Percentiles rank a stretch among this genome's conserved stretches.
These are phyloP conservation scores for Percopsis transmontana DNA, from an alignment of 2,113 vertebrate species.

Conservation along the genomic window DNA sequence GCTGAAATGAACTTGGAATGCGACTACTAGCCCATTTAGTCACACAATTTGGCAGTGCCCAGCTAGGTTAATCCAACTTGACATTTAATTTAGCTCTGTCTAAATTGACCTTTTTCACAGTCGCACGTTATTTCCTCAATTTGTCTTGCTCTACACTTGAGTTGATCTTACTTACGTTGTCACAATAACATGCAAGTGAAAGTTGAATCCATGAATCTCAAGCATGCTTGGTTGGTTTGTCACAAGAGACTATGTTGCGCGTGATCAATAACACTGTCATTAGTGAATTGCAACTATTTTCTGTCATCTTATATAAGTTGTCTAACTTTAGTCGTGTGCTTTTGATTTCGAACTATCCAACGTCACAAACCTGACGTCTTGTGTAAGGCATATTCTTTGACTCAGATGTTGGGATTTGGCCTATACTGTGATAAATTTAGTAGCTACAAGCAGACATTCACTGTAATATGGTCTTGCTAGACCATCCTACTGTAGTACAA, in stretches of 20 bases:
- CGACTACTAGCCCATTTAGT: conserved; percentile 35
- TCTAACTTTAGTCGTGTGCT: too few relatives aligned
- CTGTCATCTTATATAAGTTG: too few relatives aligned
- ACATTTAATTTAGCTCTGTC: conserved; percentile 17
- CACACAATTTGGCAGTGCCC: neutral
- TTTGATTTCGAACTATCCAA: too few relatives aligned
- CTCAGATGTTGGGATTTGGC: too few relatives aligned
- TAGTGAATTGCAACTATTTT: conserved; percentile 18
- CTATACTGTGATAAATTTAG: too few relatives aligned
- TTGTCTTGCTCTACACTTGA: neutral
- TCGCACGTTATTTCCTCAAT: neutral
- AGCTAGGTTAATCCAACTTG: conserved; percentile 10
- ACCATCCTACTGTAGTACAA: too few relatives aligned
- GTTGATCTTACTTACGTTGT: conserved; percentile 3
- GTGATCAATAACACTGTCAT: neutral
- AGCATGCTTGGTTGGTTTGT: neutral
- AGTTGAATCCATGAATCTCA: neutral
- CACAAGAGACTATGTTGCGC: neutral
- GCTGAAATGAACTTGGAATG: conserved; percentile 29
- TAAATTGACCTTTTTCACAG: conserved; percentile 1
- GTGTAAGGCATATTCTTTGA: too few relatives aligned
- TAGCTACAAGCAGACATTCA: too few relatives aligned
- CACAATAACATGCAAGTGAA: neutral
- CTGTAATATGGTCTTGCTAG: too few relatives aligned
- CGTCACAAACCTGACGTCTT: too few relatives aligned